A percentile compares a stretch with the other conserved stretches of the same genome.
Conservation (phyloP, 2,797 vertebrate genomes). For the Catostomus latipinnis region DNA sequence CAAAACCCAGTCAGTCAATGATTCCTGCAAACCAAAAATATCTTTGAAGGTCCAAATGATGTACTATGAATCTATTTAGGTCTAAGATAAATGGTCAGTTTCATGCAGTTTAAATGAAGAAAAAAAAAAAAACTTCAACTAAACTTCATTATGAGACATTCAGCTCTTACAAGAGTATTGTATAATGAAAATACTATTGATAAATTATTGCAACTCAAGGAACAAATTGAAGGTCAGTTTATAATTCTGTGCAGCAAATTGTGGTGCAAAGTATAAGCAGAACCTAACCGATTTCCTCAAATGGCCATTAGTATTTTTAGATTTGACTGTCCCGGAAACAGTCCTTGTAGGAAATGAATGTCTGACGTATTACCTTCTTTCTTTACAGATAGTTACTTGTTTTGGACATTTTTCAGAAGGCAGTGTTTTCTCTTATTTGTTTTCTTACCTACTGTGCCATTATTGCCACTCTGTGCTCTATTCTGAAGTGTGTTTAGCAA, state of each 20-base stretch:
- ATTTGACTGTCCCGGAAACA: conserved; percentile 11
- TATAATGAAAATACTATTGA: background rate
- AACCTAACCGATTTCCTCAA: background rate
- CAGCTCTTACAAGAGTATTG: background rate
- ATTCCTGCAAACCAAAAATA: background rate
- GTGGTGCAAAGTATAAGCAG: background rate
- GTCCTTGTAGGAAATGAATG: background rate
- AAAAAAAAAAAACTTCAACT: background rate
- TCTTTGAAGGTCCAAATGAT: conserved; percentile 13
- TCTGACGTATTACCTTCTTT: background rate
- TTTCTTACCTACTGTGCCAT: conserved; percentile 43
- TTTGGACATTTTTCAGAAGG: conserved; percentile 9
- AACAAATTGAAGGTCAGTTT: background rate
- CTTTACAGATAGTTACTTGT: background rate
- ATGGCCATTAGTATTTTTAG: background rate
- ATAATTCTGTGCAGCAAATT: background rate
- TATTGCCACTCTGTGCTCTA: conserved; percentile 35
- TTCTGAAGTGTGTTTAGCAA: conserved; percentile 36
- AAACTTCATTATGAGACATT: conserved; percentile 13
- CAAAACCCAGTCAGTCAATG: no score
- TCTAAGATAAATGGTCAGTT: background rate
- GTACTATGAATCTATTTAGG: background rate
- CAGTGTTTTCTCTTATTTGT: background rate
- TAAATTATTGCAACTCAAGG: background rate
- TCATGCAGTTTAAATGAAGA: conserved; percentile 11